Evolutionary conservation across 2,797 vertebrate species (phyloP).

Genomic region (Parauchenoglanis punctatus): DNA sequence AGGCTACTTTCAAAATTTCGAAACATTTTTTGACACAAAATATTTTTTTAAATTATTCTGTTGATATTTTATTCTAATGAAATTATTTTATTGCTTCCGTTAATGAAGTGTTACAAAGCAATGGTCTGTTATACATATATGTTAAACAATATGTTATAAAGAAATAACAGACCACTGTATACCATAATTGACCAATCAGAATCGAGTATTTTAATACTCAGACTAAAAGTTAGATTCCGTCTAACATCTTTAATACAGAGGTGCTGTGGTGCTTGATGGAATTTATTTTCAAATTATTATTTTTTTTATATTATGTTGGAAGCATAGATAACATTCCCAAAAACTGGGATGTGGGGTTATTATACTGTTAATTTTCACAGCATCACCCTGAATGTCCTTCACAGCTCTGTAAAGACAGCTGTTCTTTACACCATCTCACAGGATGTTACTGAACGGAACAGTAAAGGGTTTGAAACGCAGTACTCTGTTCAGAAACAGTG

Average conservation of each 20-base stretch:
- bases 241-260: neutral
- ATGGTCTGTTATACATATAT: too few relatives aligned
- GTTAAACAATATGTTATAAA: too few relatives aligned
- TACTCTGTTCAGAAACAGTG: neutral
- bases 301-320: neutral
- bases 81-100: too few relatives aligned
- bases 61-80: too few relatives aligned
- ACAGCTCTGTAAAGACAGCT: neutral
- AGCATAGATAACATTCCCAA: neutral
- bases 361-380: neutral
- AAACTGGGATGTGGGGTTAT: neutral
- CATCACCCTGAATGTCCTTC: neutral
- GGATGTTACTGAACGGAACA: neutral
- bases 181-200: too few relatives aligned
- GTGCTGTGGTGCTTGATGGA: neutral
- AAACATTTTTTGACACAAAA: too few relatives aligned
- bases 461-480: neutral
- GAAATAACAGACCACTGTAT: too few relatives aligned
- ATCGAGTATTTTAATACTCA: neutral
- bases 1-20: too few relatives aligned
- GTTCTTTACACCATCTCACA: constrained; percentile 12
- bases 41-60: too few relatives aligned
- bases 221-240: neutral
- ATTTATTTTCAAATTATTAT: neutral
- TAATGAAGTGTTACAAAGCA: too few relatives aligned